These are phyloP conservation scores for Xylophagus ater DNA, from an alignment of 2,888 invertebrate species.

Conservation along the genomic window DNA sequence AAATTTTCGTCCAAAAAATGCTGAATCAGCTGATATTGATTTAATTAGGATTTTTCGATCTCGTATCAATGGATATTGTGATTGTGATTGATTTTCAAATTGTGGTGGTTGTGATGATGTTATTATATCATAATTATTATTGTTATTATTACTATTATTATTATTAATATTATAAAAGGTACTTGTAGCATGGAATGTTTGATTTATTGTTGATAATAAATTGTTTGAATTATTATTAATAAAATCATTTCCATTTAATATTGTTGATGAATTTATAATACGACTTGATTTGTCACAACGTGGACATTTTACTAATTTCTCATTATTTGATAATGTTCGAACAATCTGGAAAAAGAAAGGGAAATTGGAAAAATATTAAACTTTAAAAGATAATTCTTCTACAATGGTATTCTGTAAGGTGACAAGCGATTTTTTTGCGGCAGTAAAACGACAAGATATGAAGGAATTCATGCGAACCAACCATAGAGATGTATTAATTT, in stretches of 20 bases:
- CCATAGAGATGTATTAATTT: too few relatives aligned
- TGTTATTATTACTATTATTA: neutral
- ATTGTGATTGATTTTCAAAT: neutral
- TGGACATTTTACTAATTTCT: conserved; percentile 16
- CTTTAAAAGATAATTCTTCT: neutral
- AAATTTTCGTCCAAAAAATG: neutral
- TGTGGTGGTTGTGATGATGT: neutral
- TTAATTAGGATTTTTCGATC: conserved; percentile 7
- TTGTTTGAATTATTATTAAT: conserved; percentile 2
- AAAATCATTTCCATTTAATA: neutral
- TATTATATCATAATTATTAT: neutral
- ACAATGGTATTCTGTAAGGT: neutral
- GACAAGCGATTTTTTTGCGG: neutral
- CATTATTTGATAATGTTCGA: conserved; percentile 11
- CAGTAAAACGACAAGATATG: too few relatives aligned
- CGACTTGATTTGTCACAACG: conserved; percentile 18
- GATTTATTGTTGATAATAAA: neutral
- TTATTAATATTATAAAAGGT: conserved; percentile 3
- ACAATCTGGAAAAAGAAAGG: conserved; percentile 12
- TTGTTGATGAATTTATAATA: conserved; percentile 10
- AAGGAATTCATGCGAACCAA: too few relatives aligned
- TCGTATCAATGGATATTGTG: neutral
- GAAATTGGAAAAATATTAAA: conserved; percentile 1
- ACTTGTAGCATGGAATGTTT: conserved; percentile 11
- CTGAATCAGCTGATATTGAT: conserved; percentile 13